Percentiles rank a stretch among this genome's conserved stretches.
Evolutionary conservation across 2,113 vertebrate genomes (phyloP).

Genomic region (Pterophyllum scalare): DNA sequence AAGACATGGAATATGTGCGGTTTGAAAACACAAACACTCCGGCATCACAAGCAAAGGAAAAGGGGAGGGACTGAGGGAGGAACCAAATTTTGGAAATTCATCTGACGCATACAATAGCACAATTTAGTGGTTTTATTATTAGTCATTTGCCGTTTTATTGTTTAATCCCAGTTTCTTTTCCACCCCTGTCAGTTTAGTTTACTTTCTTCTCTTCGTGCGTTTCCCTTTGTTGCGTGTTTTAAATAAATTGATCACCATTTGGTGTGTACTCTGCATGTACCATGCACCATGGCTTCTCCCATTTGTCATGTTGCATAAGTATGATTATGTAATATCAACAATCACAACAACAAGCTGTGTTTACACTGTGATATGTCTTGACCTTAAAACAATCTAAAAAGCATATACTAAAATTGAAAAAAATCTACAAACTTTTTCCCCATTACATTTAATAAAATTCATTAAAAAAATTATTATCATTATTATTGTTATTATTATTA

Average conservation of each 20-base stretch:
- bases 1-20: background rate
- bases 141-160: background rate
- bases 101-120: background rate
- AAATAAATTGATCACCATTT: background rate
- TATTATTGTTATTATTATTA: no score
- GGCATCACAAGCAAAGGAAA: background rate
- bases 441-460: no score
- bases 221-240: background rate
- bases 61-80: conserved; percentile 31
- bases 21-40: conserved; percentile 37
- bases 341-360: background rate
- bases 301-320: background rate
- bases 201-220: background rate
- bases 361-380: no score
- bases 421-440: no score
- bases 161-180: background rate
- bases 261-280: background rate
- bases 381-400: no score
- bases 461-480: no score
- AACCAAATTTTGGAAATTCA: background rate
- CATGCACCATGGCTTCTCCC: background rate
- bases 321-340: background rate
- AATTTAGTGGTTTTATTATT: background rate
- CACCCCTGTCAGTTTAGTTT: background rate
- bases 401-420: no score